phyloP scores from a whole-genome alignment of 2,888 invertebrate genomes.

The Philereme vetulata region DNA sequence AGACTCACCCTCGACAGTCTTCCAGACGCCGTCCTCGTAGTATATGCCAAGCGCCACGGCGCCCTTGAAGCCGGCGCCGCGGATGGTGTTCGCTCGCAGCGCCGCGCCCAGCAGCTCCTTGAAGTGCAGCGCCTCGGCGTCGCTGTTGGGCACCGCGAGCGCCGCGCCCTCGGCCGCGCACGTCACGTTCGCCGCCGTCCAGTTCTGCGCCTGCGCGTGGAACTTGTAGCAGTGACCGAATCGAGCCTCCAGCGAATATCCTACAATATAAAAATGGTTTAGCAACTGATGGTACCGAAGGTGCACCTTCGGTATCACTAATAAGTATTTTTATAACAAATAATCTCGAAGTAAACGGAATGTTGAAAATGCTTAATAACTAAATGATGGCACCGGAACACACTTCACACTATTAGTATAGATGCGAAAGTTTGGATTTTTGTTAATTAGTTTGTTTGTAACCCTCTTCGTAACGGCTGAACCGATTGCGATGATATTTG shows the following conservation, averaged over 20 bases:
- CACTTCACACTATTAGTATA: no score
- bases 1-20: background rate
- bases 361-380: no score
- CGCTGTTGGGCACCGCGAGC: background rate
- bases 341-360: no score
- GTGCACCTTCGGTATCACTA: background rate
- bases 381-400: no score
- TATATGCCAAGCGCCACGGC: background rate
- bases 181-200: background rate
- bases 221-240: background rate
- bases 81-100: background rate
- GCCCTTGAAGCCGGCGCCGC: background rate
- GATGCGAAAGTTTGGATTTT: no score
- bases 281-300: background rate
- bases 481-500: no score
- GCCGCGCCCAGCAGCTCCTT: background rate
- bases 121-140: background rate
- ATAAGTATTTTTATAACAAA: background rate
- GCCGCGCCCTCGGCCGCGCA: background rate
- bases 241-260: background rate
- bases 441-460: no score
- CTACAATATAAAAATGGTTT: background rate
- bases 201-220: background rate
- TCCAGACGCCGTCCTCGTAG: background rate
- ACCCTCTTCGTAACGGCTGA: no score